Evolutionary conservation across 2,888 invertebrate genomes (phyloP), one percentile per base, ranked within the genome.

Genomic region (Scaptomyza parva): DNA sequence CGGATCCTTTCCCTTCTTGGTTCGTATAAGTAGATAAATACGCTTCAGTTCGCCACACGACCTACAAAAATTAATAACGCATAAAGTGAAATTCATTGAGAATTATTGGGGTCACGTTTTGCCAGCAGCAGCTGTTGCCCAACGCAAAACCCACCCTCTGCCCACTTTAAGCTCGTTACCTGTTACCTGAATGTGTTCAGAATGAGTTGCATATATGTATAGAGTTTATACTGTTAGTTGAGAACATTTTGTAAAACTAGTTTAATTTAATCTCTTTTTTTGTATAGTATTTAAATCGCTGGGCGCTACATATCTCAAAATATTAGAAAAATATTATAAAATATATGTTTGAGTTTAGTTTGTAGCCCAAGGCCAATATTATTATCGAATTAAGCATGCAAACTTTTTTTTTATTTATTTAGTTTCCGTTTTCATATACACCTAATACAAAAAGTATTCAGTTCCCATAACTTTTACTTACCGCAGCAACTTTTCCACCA

Each of bases 1-100:
- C 0, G 97, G 95, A 55, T 94, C 93, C 89, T 96, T 96, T 11
- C 97, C 97, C 89, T 97, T 95, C 92, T 98, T 98, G 0, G 95
- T 92, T 45, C 99, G 93, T 48, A 99, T 94, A 47, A 99, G 92
- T 57, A 98, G 91, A 89, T 97, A 96, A 52, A 99, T 95, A 78
- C 94, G 95, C 54, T 93, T 93, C 35, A 98, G 92, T 44, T 95
- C 95, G 0, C 96, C 95, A 82, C 97, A 96, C 85, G 94, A 93
- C 78, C 94, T 94, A 90, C 62, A 63, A 28, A 91, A 91, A 92
- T 81, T 83, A 78, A 81, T 79, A 67, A 75, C 41, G 52, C 79
- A 69, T 62, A 68, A 60, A 65, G 62, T 57, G 54, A 55, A 55
- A 68, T 45, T 60, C 24, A 83, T 79, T 53, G 52, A 69, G 58